These are phyloP conservation scores for Scrobipalpa atriplicella DNA, from an alignment of 2,888 invertebrate species.

Conservation along the genomic window DNA sequence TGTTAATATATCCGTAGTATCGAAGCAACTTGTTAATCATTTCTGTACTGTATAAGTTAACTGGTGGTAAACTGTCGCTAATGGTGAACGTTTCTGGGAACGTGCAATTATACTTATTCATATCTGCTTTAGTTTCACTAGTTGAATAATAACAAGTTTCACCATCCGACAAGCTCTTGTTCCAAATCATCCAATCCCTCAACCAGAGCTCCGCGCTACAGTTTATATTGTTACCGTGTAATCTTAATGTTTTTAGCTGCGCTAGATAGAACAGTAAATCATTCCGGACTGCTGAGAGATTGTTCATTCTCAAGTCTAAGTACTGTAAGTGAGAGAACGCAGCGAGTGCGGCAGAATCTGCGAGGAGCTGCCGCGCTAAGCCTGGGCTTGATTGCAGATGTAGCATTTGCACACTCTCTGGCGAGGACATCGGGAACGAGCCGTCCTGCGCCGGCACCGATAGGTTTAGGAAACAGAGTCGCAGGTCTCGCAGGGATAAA, in stretches of 20 bases:
- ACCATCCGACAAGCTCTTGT: slow-evolving; percentile 62
- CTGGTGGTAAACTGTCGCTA: slow-evolving; percentile 76
- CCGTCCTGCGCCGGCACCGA: slow-evolving; percentile 84
- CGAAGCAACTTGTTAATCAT: slow-evolving; percentile 77
- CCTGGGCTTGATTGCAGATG: slow-evolving; percentile 89
- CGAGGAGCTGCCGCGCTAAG: slow-evolving; percentile 86
- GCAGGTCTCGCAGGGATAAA: slow-evolving; percentile 85
- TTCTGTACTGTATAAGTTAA: slow-evolving; percentile 77
- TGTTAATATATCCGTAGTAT: slow-evolving; percentile 75
- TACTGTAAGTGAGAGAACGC: slow-evolving; percentile 87
- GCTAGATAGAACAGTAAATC: slow-evolving; percentile 87
- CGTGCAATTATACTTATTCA: slow-evolving; percentile 75
- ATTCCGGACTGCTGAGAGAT: slow-evolving; percentile 81
- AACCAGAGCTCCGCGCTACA: slow-evolving; percentile 87
- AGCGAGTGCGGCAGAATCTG: slow-evolving; percentile 87
- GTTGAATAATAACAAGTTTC: slow-evolving; percentile 77
- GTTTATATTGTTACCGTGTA: slow-evolving; percentile 88
- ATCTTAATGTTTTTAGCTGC: slow-evolving; percentile 85
- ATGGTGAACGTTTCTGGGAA: slow-evolving; percentile 79
- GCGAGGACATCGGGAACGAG: slow-evolving; percentile 87
- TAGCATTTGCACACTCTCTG: slow-evolving; percentile 87
- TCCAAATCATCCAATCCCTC: slow-evolving; percentile 85
- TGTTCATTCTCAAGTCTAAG: slow-evolving; percentile 86
- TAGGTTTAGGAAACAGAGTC: slow-evolving; percentile 85
- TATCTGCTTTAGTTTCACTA: slow-evolving; percentile 68